These are phyloP conservation scores for Volucella bombylans DNA, from an alignment of 2,888 invertebrate species.

Conservation along the genomic window DNA sequence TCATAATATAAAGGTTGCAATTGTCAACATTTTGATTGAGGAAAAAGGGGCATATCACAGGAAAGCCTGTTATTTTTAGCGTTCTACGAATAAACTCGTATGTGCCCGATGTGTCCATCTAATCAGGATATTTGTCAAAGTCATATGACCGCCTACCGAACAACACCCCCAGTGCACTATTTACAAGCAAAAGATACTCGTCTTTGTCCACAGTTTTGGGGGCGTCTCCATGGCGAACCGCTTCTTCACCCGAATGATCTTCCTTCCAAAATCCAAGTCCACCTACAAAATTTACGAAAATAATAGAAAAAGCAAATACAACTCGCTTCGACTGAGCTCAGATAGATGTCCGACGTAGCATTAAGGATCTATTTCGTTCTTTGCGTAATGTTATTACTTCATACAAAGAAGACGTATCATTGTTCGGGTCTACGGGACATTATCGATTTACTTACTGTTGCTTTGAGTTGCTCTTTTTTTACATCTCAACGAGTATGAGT, in stretches of 20 bases:
- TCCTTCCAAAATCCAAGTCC: slow-evolving; percentile 6
- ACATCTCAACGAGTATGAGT: slow-evolving; percentile 10
- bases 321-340: slow-evolving; percentile 25
- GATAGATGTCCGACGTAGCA: slow-evolving; percentile 34
- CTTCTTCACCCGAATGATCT: slow-evolving; percentile 66
- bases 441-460: slow-evolving; percentile 51
- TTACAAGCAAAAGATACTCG: slow-evolving; percentile 38
- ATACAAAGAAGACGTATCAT: slow-evolving; percentile 49
- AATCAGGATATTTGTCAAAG: slow-evolving; percentile 55
- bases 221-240: slow-evolving; percentile 71
- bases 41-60: slow-evolving; percentile 51
- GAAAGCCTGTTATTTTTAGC: background rate
- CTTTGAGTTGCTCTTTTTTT: slow-evolving; percentile 8
- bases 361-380: slow-evolving; percentile 64
- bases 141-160: slow-evolving; percentile 55
- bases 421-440: slow-evolving; percentile 46
- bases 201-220: slow-evolving; percentile 46
- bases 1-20: background rate
- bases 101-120: background rate
- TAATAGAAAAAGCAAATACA: slow-evolving; percentile 65
- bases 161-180: slow-evolving; percentile 55
- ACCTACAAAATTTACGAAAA: slow-evolving; percentile 15
- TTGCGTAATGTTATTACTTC: slow-evolving; percentile 64
- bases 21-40: slow-evolving; percentile 66
- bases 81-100: background rate